A percentile compares a stretch with the other conserved stretches of the same genome.
Conservation (phyloP, 2,888 invertebrate species). For the Sinopyrophorus schimmeli region DNA sequence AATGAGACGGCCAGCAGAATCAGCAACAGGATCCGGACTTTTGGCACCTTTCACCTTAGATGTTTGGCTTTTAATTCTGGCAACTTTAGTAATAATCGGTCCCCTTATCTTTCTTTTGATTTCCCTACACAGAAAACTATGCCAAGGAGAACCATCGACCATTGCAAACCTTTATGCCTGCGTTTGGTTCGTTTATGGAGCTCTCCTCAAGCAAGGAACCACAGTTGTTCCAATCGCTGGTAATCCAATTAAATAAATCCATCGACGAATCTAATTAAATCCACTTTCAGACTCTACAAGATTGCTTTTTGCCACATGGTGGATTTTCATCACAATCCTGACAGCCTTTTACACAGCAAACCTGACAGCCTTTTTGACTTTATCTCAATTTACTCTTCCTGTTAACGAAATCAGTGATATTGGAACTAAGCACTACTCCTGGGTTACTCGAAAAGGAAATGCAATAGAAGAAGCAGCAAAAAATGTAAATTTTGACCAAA, state of each 20-base stretch:
- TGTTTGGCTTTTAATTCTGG: constrained; percentile 67
- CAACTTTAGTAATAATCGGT: constrained; percentile 75
- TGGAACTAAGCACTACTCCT: constrained; percentile 65
- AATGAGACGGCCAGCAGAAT: constrained; percentile 78
- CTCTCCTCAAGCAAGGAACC: constrained; percentile 85
- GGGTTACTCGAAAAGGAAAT: constrained; percentile 72
- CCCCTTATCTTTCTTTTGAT: constrained; percentile 78
- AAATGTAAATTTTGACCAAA: constrained; percentile 56
- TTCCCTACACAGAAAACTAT: constrained; percentile 64
- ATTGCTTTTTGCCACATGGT: constrained; percentile 87
- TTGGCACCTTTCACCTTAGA: constrained; percentile 77
- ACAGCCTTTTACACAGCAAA: constrained; percentile 92
- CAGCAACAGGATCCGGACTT: constrained; percentile 81
- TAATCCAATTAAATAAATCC: constrained; percentile 49
- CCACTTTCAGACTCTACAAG: constrained; percentile 75
- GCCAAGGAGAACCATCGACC: constrained; percentile 60
- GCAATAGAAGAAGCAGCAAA: constrained; percentile 68
- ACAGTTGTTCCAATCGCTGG: constrained; percentile 78
- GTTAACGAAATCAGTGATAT: constrained; percentile 73
- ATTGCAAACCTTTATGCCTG: constrained; percentile 69
- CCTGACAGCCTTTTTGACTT: constrained; percentile 84
- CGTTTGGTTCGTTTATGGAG: constrained; percentile 89
- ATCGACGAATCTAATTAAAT: constrained; percentile 3
- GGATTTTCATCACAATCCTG: constrained; percentile 85
- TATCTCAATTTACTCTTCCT: constrained; percentile 84